These are phyloP conservation scores for Coelinius sp. DNA, from an alignment of 2,888 invertebrate species.

Conservation along the genomic window DNA sequence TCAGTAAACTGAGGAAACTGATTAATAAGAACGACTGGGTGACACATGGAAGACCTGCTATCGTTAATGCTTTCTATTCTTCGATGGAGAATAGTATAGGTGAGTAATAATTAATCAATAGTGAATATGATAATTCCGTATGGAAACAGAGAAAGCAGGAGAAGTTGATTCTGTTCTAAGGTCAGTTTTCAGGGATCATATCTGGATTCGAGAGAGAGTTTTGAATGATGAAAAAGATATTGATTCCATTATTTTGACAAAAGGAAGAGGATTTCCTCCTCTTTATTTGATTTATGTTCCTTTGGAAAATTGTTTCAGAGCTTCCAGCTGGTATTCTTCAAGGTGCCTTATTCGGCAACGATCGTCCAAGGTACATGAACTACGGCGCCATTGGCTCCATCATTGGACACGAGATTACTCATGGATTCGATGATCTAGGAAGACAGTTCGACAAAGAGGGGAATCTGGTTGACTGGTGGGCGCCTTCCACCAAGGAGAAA, in stretches of 20 bases:
- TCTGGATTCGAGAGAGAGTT: too few species aligned
- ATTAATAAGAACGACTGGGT: constrained; percentile 74
- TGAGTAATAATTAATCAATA: constrained; percentile 62
- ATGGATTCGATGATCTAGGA: constrained; percentile 90
- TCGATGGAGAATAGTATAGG: constrained; percentile 74
- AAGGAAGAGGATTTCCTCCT: too few species aligned
- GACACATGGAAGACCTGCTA: constrained; percentile 72
- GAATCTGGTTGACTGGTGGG: constrained; percentile 95
- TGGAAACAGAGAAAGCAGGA: background rate
- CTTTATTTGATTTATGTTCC: background rate
- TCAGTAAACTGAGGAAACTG: constrained; percentile 71
- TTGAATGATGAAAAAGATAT: background rate
- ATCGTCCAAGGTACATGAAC: constrained; percentile 92
- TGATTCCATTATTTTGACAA: background rate
- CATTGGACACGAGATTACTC: constrained; percentile 93
- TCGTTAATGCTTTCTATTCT: constrained; percentile 75
- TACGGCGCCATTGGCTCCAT: constrained; percentile 93
- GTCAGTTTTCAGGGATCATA: background rate
- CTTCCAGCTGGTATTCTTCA: constrained; percentile 95
- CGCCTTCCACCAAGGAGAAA: constrained; percentile 83
- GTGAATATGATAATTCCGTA: background rate
- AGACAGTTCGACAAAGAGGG: constrained; percentile 94
- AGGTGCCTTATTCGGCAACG: constrained; percentile 90
- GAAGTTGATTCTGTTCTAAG: background rate
- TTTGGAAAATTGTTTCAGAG: constrained; percentile 74